These are phyloP conservation scores for Sinonovacula constricta DNA, from an alignment of 1,140 invertebrate species.

Conservation along the genomic window DNA sequence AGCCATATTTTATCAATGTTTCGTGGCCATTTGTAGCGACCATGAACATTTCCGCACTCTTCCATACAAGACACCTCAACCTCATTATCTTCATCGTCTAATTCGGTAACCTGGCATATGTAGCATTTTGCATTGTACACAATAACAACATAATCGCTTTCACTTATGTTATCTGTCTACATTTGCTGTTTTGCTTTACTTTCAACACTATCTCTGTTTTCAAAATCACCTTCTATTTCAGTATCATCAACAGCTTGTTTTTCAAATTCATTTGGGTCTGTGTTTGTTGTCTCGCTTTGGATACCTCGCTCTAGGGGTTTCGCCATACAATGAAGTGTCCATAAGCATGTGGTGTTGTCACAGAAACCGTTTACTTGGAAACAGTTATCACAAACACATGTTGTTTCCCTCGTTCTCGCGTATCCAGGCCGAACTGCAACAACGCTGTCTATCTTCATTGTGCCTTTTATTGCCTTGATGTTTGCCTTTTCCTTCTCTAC, in stretches of 20 bases:
- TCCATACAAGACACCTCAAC: constrained; percentile 43
- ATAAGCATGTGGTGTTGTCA: too few relatives aligned
- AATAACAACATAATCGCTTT: constrained; percentile 14
- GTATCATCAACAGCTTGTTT: too few relatives aligned
- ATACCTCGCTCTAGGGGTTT: too few relatives aligned
- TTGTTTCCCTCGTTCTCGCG: background rate
- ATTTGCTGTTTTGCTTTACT: background rate
- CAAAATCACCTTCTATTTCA: too few relatives aligned
- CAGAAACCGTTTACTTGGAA: too few relatives aligned
- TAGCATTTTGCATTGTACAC: constrained; percentile 10
- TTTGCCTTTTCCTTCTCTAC: too few relatives aligned
- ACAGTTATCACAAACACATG: constrained; percentile 23
- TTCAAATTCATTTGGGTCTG: too few relatives aligned
- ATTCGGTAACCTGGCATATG: constrained; percentile 14
- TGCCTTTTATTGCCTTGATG: too few relatives aligned
- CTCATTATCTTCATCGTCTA: constrained; percentile 19
- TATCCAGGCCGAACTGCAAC: background rate
- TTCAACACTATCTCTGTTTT: background rate
- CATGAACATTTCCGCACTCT: constrained; percentile 3
- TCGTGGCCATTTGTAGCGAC: constrained; percentile 21
- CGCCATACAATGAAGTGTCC: too few relatives aligned
- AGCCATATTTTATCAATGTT: constrained; percentile 20
- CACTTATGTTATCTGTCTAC: too few relatives aligned
- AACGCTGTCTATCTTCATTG: constrained; percentile 9
- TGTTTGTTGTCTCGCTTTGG: too few relatives aligned